Evolutionary conservation across 2,888 invertebrate genomes (phyloP), one percentile per base, ranked within the genome.

Genomic region (Subacronicta megacephala): DNA sequence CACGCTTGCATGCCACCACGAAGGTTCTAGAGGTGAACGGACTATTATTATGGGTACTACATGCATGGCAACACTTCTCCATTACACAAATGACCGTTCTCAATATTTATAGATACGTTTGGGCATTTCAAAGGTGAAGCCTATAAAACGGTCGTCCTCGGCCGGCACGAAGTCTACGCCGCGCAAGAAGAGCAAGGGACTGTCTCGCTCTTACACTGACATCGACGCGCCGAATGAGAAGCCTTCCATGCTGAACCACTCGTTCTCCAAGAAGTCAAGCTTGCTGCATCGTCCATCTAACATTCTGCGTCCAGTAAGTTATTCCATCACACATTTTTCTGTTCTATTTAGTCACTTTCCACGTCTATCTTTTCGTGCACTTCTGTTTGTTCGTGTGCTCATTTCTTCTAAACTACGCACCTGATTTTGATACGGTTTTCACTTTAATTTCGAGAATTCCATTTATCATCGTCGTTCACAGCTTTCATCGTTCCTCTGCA

Each of bases 211-310:
- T 0, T 89, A 79, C 85, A 89, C 90, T 9, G 94, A 95, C 77
- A 74, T 89, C 1, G 92, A 92, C 40, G 82, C 92, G 65, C 84
- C 90, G 44, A 89, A 91, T 76, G 95, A 95, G 75, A 93, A 92
- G 85, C 95, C 95, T 0, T 93, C 96, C 0, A 94, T 95, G 85
- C 86, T 95, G 81, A 95, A 95, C 72, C 94, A 93, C 63, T 94
- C 94, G 7, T 95, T 94, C 88, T 90, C 92, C 56, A 95, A 94
- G 88, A 92, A 94, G 70, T 93, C 95, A 54, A 95, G 94, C 56
- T 75, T 97, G 74, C 90, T 97, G 71, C 95, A 96, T 76, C 95
- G 97, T 65, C 97, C 97, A 0, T 95, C 96, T 9, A 95, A 95
- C 77, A 95, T 96, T 54, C 89, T 95, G 72, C 94, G 95, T 90